Evolutionary conservation across 2,888 invertebrate species (phyloP), one percentile per base, ranked within the genome.

Genomic region (Tubiluchus corallicola): DNA sequence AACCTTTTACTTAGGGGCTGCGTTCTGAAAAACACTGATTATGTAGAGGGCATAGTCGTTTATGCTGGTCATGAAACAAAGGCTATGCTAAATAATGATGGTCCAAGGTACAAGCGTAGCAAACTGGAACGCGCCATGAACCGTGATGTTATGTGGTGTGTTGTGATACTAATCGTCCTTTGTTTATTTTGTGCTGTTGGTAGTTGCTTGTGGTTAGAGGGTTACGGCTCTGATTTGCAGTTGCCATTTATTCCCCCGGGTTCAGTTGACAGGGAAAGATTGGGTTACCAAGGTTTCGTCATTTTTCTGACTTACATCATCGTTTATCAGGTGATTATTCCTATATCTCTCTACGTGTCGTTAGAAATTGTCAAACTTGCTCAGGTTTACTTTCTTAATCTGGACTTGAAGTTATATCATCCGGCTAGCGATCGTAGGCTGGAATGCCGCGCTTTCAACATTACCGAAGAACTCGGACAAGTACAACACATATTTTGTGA

Each of bases 1-100:
- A 87, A 92, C 69, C 74, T 96, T 51, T 69, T 96, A 53, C 74
- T 96, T 49, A 72, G 94, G 57, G 94, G 92, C 62, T 94, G 92
- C 65, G 74, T 82, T 52, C 72, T 96, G 54, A 87, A 92, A 68
- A 96, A 96, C 66, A 94, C 96, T 5, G 90, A 92, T 65, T 94
- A 75, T 63, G 76, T 94, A 37, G 94, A 94, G 64, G 96, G 94
- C 46, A 80, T 96, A 59, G 88, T 94, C 41, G 82, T 96, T 44
- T 96, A 96, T 71, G 88, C 87, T 51, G 82, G 94, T 47, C 87
- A 87, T 64, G 94, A 96, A 70, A 92, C 92, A 15, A 96, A 96
- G 68, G 85, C 92, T 16, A 85, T 94, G 85, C 73, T 94, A 49
- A 96, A 94, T 67, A 94, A 92, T 65, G 84, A 87, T 52, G 87